Evolutionary conservation across 2,113 vertebrate genomes (phyloP).

Genomic region (Myrmophylax atrothorax): DNA sequence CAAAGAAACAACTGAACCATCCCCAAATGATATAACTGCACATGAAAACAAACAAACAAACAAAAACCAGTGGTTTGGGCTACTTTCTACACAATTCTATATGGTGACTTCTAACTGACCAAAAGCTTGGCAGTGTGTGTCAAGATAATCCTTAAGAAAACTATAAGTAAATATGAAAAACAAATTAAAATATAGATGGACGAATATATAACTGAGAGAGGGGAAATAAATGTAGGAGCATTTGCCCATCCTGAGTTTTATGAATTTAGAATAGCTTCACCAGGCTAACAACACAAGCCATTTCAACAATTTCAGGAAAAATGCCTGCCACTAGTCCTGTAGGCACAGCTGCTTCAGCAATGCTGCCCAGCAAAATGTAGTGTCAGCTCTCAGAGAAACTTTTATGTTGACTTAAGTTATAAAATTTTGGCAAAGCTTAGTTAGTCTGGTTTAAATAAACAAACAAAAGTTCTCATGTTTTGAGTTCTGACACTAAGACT

Average conservation of each 20-base stretch:
- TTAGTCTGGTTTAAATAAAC: not conserved
- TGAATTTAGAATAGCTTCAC: not conserved
- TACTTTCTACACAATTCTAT: not conserved
- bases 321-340: not conserved
- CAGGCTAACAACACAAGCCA: not conserved
- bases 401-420: not conserved
- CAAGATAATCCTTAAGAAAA: not conserved
- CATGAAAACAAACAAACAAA: not conserved
- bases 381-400: not conserved
- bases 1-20: not conserved
- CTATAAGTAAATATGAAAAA: not conserved
- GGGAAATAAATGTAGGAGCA: not conserved
- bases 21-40: not conserved
- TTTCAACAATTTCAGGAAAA: not conserved
- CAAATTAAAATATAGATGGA: not conserved
- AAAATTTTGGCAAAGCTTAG: not conserved
- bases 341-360: not conserved
- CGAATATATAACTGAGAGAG: not conserved
- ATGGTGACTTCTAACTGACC: not conserved
- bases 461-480: not conserved
- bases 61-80: not conserved
- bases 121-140: not conserved
- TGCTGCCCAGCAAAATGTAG: not conserved
- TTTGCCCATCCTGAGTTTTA: not conserved
- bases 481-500: not conserved